Base-by-base conservation (phyloP, 2,888 invertebrate genomes). In the Vesta saturnalis region DNA sequence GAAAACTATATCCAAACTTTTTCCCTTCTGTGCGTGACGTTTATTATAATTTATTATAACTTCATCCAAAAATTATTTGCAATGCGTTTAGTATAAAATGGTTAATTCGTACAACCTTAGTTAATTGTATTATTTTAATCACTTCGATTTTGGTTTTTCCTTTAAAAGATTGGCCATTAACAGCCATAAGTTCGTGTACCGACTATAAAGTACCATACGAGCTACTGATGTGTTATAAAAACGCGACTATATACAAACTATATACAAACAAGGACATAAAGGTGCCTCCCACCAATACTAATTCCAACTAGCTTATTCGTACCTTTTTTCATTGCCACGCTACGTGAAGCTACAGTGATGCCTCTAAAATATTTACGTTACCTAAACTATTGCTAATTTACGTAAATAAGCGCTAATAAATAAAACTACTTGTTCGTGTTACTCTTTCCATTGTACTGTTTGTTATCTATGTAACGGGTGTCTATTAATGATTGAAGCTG, bases 101-200 rank as follows among this genome's bases (percentile, higher is more conserved):
- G 15, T 2, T 5, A 43, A n/a, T 8, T 15, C 18, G 47, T 49
- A 49, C 18, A 10, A 93, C 94, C 86, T 94, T 92, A 21, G 94
- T 91, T 0, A 94, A 88, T 83, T 99, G 99, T 77, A 99, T 99
- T 94, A 99, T 94, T 84, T 97, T 95, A n/a, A 99, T 99, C 1
- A 99, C 99, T 85, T 99, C 97, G 0, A 96, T 94, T 86, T 99
- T 99, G 0, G 96, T 97, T 84, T 96, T 95, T 4, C 98, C 98
- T 82, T 97, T 98, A 0, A 99, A 97, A 0, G 94, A 91, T 70
- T 92, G 91, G 0, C 94, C 94, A 82, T 97, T 97, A 1, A 99
- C 95, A 0, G 96, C 96, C 0, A 97, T 92, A 67, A 99, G 86
- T 83, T 99, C 99, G 84, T 99, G 99, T 0, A 99, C 99, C 64